Evolutionary conservation across 2,113 vertebrate species (phyloP).

Genomic region (Machaerirhynchus nigripectus): DNA sequence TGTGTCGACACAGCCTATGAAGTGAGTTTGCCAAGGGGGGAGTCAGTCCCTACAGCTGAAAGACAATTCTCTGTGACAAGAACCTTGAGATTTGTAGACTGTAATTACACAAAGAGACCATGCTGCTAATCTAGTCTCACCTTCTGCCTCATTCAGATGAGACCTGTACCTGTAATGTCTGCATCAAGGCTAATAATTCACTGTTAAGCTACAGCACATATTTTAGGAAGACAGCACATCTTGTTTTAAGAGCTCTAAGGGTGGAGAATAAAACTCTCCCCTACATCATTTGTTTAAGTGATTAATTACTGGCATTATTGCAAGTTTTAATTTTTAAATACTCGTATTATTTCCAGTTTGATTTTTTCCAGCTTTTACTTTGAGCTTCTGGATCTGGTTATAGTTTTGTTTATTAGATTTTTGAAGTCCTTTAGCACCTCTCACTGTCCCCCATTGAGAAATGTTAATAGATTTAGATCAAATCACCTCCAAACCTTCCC

Average conservation of each 20-base stretch:
- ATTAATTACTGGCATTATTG: not conserved
- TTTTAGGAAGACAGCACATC: not conserved
- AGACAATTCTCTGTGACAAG: not conserved
- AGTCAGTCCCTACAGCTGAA: not conserved
- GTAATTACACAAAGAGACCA: conserved; percentile 10
- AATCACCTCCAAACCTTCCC: conserved; percentile 1
- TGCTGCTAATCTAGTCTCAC: conserved; percentile 32
- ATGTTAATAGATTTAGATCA: conserved; percentile 2
- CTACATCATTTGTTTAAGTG: not conserved
- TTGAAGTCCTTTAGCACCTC: not conserved
- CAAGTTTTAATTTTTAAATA: conserved; percentile 24
- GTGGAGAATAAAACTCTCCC: not conserved
- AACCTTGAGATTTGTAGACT: not conserved
- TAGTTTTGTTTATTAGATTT: conserved; percentile 4
- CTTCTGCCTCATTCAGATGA: not conserved
- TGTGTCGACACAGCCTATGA: not conserved
- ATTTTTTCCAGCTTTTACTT: conserved; percentile 24
- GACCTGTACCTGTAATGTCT: conserved; percentile 22
- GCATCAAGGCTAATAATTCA: conserved; percentile 35
- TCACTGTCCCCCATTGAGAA: not conserved
- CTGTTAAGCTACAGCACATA: not conserved
- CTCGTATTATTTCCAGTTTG: not conserved
- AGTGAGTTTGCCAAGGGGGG: not conserved
- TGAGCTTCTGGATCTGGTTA: conserved; percentile 26
- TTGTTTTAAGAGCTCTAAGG: conserved; percentile 6